phyloP scores from a whole-genome alignment of 2,113 vertebrate species.

The Erpornis zantholeuca region DNA sequence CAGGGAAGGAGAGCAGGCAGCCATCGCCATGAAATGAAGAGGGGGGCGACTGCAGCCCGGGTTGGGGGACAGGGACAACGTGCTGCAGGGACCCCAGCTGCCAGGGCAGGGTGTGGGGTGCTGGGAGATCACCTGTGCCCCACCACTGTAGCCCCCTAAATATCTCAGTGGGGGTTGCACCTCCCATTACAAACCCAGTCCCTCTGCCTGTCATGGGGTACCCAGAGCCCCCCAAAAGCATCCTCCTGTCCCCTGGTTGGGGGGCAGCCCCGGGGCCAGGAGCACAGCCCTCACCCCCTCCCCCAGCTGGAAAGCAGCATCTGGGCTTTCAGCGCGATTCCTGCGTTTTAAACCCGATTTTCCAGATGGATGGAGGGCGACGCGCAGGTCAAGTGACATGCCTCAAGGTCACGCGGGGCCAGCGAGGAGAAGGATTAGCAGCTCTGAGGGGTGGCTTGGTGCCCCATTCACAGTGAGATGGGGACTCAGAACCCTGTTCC shows the following conservation, averaged over 20 bases:
- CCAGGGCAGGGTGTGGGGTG: background rate
- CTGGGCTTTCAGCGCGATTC: background rate
- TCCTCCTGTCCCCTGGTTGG: rapidly evolving
- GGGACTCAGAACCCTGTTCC: rapidly evolving
- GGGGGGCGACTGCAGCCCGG: background rate
- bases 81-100: background rate
- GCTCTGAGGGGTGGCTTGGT: background rate
- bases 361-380: constrained; percentile 44
- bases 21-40: background rate
- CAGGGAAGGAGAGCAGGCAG: constrained; percentile 11
- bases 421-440: background rate
- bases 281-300: background rate
- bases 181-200: background rate
- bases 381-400: constrained; percentile 11
- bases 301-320: constrained; percentile 47
- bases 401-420: constrained; percentile 33
- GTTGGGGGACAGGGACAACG: background rate
- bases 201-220: background rate
- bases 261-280: background rate
- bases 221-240: background rate
- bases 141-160: background rate
- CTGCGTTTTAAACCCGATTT: constrained; percentile 44
- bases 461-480: rapidly evolving
- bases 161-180: background rate
- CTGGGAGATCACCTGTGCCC: rapidly evolving